A percentile compares a stretch with the other conserved stretches of the same genome.
phyloP scores from a whole-genome alignment of 2,888 invertebrate species.

The Epirrhoe tristata region DNA sequence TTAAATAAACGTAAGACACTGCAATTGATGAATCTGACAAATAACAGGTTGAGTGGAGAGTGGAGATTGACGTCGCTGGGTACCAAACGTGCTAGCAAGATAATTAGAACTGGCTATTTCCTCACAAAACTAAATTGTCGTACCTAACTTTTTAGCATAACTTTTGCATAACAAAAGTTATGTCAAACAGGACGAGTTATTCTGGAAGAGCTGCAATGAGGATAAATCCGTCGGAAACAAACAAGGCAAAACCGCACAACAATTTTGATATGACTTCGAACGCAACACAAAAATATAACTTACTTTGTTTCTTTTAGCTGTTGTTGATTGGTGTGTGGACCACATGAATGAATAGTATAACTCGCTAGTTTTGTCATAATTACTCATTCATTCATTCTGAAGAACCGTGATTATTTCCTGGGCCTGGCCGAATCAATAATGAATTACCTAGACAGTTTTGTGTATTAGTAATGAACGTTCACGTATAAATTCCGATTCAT shows the following conservation, averaged over 20 bases:
- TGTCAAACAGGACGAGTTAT: conserved; percentile 21
- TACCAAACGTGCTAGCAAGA: conserved; percentile 29
- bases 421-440: conserved; percentile 1
- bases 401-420: conserved; percentile 16
- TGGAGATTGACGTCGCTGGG: conserved; percentile 26
- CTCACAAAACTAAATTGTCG: conserved; percentile 7
- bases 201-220: conserved; percentile 25
- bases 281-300: conserved; percentile 29
- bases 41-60: too few relatives aligned
- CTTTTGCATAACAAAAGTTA: conserved; percentile 22
- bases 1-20: conserved; percentile 12
- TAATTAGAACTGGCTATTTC: conserved; percentile 14
- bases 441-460: neutral
- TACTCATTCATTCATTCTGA: conserved; percentile 26
- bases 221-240: conserved; percentile 32
- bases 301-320: conserved; percentile 11
- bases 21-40: conserved; percentile 29
- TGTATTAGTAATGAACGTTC: neutral
- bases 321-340: conserved; percentile 11
- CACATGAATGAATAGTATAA: conserved; percentile 34
- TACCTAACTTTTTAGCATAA: conserved; percentile 9
- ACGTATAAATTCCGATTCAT: conserved; percentile 11
- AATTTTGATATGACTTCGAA: conserved; percentile 32
- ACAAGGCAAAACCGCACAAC: conserved; percentile 34
- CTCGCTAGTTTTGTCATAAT: conserved; percentile 25